phyloP scores from a whole-genome alignment of 2,888 invertebrate genomes.

The Cybosia mesomella region DNA sequence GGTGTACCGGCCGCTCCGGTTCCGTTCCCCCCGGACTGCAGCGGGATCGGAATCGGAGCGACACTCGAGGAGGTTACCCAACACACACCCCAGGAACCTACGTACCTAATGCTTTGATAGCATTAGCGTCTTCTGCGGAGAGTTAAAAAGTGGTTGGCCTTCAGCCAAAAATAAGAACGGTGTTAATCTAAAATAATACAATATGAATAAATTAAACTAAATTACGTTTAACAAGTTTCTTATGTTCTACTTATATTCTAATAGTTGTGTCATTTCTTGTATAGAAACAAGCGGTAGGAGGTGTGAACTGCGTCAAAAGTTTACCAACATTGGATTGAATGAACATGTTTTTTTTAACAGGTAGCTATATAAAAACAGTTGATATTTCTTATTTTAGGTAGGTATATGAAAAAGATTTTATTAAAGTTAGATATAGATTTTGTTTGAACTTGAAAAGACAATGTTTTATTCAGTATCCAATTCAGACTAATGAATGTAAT shows the following conservation, averaged over 20 bases:
- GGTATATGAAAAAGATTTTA: neutral
- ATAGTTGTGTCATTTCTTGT: neutral
- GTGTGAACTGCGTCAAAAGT: neutral
- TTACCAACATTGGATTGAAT: neutral
- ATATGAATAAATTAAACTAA: conserved; percentile 16
- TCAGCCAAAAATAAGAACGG: neutral
- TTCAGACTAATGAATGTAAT: neutral
- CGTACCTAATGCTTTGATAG: neutral
- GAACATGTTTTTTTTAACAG: neutral
- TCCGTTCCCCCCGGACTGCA: too few species aligned
- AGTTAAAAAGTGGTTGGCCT: conserved; percentile 1
- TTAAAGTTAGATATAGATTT: neutral
- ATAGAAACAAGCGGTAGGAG: neutral
- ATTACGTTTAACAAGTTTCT: neutral
- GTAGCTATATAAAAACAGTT: neutral
- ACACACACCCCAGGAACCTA: too few species aligned
- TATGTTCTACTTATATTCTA: neutral
- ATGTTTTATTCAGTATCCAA: neutral
- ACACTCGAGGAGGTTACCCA: too few species aligned
- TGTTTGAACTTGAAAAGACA: neutral
- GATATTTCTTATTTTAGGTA: too few species aligned
- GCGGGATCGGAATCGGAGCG: too few species aligned
- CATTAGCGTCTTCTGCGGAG: neutral
- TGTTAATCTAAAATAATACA: conserved; percentile 1
- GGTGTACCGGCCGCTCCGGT: too few species aligned